phyloP scores from a whole-genome alignment of 2,797 vertebrate genomes.

The Pelobates cultripes region DNA sequence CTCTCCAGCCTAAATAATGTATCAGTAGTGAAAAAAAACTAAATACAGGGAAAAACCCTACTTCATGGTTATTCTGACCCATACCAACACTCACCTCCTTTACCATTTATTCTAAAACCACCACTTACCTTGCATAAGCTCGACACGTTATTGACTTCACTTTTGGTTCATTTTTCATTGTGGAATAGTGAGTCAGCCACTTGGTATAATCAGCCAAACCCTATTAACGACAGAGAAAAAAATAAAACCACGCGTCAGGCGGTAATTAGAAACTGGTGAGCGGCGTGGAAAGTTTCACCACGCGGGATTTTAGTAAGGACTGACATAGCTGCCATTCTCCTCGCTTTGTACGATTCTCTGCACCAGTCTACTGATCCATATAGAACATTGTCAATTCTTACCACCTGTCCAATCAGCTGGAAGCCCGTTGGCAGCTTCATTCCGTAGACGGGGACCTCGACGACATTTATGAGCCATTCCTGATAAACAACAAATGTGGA shows the following conservation, averaged over 20 bases:
- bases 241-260: neutral
- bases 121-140: conserved; percentile 75
- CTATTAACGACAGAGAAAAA: conserved; percentile 43
- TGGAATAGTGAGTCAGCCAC: conserved; percentile 80
- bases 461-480: conserved; percentile 81
- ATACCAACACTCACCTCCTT: too few species aligned
- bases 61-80: too few species aligned
- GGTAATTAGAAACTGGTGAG: neutral
- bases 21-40: too few species aligned
- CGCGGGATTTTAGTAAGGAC: too few species aligned
- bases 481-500: conserved; percentile 50
- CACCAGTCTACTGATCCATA: too few species aligned
- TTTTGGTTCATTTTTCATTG: conserved; percentile 68
- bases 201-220: conserved; percentile 82
- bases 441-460: conserved; percentile 75
- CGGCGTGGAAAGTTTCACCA: neutral
- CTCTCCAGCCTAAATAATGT: too few species aligned
- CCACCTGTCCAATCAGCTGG: conserved; percentile 87
- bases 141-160: conserved; percentile 72
- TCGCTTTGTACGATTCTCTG: too few species aligned
- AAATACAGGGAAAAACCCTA: too few species aligned
- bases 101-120: too few species aligned
- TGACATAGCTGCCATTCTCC: neutral
- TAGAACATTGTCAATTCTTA: conserved; percentile 55
- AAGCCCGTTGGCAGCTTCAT: conserved; percentile 86